These are phyloP conservation scores for Serinus canaria DNA, from an alignment of 2,113 vertebrate species.

Conservation along the genomic window DNA sequence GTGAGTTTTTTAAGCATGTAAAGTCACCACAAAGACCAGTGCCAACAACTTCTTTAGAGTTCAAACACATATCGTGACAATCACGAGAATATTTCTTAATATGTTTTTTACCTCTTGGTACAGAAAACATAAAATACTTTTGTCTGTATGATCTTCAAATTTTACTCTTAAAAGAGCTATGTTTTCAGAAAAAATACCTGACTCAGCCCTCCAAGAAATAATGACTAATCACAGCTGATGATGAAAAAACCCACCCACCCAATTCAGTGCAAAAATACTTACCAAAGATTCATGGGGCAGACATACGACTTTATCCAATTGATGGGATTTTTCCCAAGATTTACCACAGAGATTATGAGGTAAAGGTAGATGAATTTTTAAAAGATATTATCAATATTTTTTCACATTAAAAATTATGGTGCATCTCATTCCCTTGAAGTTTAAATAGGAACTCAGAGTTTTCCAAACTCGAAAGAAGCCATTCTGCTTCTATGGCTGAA, in stretches of 20 bases:
- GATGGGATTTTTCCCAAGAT: neutral
- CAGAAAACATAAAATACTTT: neutral
- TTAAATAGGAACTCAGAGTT: neutral
- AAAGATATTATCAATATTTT: neutral
- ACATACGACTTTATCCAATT: neutral
- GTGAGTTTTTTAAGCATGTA: neutral
- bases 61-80: rapidly evolving
- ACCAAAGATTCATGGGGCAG: neutral
- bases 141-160: neutral
- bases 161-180: neutral
- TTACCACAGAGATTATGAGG: neutral
- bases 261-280: neutral
- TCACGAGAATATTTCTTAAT: neutral
- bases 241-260: neutral
- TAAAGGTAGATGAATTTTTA: neutral
- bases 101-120: neutral
- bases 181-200: neutral
- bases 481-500: neutral
- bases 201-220: neutral
- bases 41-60: neutral
- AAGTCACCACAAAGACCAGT: neutral
- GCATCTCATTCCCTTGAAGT: neutral
- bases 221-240: neutral
- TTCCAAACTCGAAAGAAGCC: neutral
- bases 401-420: neutral